These are phyloP conservation scores for Molossus alvarezi DNA, from an alignment of 2,797 vertebrate genomes.

Conservation along the genomic window DNA sequence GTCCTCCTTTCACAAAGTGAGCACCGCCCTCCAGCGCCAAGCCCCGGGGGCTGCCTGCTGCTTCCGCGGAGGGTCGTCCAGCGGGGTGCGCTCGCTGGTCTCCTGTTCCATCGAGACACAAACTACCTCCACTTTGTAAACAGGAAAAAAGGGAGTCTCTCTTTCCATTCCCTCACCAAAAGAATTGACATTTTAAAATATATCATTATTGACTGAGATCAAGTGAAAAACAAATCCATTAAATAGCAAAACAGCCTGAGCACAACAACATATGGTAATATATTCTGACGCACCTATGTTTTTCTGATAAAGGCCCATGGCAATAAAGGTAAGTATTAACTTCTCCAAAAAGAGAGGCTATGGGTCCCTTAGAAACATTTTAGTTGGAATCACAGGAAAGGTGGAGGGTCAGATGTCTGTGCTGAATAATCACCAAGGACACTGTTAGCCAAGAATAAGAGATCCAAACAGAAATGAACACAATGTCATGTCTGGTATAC, in stretches of 20 bases:
- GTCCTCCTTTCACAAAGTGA: not conserved
- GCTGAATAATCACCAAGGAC: not conserved
- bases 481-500: not conserved
- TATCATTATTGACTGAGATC: not conserved
- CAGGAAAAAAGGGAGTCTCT: not conserved
- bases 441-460: conserved; percentile 1
- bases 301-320: not conserved
- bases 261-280: not conserved
- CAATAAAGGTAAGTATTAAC: not conserved
- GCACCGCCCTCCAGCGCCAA: not conserved
- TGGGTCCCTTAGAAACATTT: not conserved
- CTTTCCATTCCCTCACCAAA: not conserved
- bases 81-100: not conserved
- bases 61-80: not conserved
- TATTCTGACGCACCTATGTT: not conserved
- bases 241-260: not conserved
- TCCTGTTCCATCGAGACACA: not conserved
- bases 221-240: conserved; percentile 1
- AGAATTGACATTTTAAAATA: not conserved
- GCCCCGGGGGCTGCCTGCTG: not conserved
- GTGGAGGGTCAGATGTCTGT: not conserved
- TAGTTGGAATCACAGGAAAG: not conserved
- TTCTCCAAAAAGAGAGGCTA: not conserved
- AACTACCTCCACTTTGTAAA: not conserved
- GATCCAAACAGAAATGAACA: not conserved